Percentiles rank a stretch among this genome's conserved stretches.
phyloP scores from a whole-genome alignment of 2,797 vertebrate genomes.

The Labroides dimidiatus region DNA sequence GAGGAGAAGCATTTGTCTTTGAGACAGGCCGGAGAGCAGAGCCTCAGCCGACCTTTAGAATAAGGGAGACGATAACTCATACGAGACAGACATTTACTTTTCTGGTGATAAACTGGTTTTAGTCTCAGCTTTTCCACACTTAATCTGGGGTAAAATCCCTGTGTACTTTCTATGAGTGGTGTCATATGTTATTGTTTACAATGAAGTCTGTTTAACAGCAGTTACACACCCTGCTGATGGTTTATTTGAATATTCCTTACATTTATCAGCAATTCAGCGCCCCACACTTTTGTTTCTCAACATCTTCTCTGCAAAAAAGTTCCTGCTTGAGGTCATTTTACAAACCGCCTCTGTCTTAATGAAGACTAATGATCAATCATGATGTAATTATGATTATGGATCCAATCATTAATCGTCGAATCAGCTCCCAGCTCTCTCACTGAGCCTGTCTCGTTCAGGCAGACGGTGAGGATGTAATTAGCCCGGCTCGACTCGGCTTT shows the following conservation, averaged over 20 bases:
- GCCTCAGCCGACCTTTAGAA: not conserved
- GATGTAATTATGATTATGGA: constrained; percentile 25
- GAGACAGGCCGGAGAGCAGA: not conserved
- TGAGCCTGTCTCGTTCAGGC: constrained; percentile 2
- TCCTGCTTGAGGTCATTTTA: constrained; percentile 7
- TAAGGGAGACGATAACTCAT: not conserved
- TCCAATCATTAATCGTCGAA: constrained; percentile 33
- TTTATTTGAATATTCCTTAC: not conserved
- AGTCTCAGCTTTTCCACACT: too few relatives aligned
- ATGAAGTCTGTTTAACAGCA: not conserved
- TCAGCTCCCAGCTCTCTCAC: constrained; percentile 14
- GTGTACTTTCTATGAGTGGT: not conserved
- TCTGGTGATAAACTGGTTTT: not conserved
- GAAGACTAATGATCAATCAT: constrained; percentile 20
- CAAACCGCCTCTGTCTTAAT: constrained; percentile 5
- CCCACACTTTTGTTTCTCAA: not conserved
- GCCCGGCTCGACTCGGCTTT: constrained; percentile 11
- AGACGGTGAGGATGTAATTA: constrained; percentile 46
- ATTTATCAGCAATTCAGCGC: not conserved
- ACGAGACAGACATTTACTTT: not conserved
- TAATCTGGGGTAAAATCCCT: not conserved
- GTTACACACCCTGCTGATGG: not conserved
- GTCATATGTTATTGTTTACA: not conserved
- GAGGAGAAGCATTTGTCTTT: not conserved
- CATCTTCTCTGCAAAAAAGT: not conserved